A percentile compares a stretch with the other conserved stretches of the same genome.
phyloP scores from a whole-genome alignment of 2,113 vertebrate species.

The Numenius arquata region DNA sequence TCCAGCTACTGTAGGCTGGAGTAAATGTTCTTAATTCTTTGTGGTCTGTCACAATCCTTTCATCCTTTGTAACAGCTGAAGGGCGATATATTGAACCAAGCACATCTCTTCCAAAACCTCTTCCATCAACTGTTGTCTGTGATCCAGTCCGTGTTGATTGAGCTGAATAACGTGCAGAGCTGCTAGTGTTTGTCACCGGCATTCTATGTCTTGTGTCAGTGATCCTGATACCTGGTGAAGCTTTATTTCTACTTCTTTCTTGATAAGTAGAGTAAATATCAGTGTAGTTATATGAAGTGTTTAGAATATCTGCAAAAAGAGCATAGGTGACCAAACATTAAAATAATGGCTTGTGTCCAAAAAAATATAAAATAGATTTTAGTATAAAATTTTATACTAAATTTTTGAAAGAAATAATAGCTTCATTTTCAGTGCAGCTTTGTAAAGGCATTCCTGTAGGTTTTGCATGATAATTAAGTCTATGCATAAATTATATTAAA shows the following conservation, averaged over 20 bases:
- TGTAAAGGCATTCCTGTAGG: background rate
- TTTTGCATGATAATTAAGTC: background rate
- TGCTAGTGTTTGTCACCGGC: constrained; percentile 55
- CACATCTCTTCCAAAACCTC: constrained; percentile 51
- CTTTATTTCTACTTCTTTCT: constrained; percentile 73
- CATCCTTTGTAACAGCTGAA: constrained; percentile 72
- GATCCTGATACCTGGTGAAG: constrained; percentile 39
- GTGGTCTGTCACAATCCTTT: constrained; percentile 69
- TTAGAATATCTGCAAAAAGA: constrained; percentile 78
- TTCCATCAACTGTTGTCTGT: constrained; percentile 62
- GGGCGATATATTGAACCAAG: constrained; percentile 43
- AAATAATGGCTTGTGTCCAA: background rate
- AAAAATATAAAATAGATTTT: background rate
- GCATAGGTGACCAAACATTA: background rate
- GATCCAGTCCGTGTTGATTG: constrained; percentile 53
- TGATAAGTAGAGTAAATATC: constrained; percentile 67
- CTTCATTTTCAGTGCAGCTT: background rate
- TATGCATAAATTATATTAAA: background rate
- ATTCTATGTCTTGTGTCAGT: constrained; percentile 68
- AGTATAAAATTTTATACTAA: background rate
- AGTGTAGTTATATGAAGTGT: constrained; percentile 68
- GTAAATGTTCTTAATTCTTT: constrained; percentile 14
- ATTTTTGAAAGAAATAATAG: background rate
- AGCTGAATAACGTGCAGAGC: constrained; percentile 48
- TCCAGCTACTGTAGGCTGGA: constrained; percentile 32